Base-by-base conservation (phyloP, 2,797 vertebrate genomes). In the Acanthis flammea region DNA sequence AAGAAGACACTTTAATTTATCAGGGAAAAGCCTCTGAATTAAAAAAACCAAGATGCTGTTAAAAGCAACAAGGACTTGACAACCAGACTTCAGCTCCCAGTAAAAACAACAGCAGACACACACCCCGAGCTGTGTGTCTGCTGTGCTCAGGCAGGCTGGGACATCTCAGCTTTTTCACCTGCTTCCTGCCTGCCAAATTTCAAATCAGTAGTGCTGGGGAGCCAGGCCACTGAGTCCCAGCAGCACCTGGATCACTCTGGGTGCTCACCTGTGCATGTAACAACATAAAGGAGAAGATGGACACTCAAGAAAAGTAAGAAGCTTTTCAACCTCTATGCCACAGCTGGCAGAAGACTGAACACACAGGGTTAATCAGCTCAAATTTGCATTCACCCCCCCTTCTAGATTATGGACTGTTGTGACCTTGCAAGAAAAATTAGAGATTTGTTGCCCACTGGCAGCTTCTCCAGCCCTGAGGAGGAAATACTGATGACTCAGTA, bases 221-320 rank as follows among this genome's bases (percentile, higher is more conserved):
- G 76, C 63, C 65, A 84, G 62, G 53, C 25, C 48, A 47, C 39
- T 2, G 31, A 62, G 48, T 10, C 19, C 71, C 1, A 28, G 17
- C 58, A 75, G 30, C 44, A 28, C 61, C 7, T 8, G 22, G 23
- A 28, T 51, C 19, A 31, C 25, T 60, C 19, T 33, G 22, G 22
- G 68, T 2, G 2, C 24, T 57, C 30, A 68, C 19, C 51, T 41
- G 19, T 7, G 23, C 0, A 0, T 5, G 14, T 6, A 8, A 2
- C 5, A 57, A 51, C 31, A 6, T 0, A 16, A 55, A 42, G 35
- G 42, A 50, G 48, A 58, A 41, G 66, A 75, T 7, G 27, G 44
- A 57, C 35, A 22, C 27, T 30, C 19, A 14, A 33, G 30, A 85
- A 87, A 78, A 44, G 18, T 37, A 62, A 91, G 65, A 8, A 71